Base-by-base conservation (phyloP, 2,888 invertebrate genomes). In the Sceliomorpha sp. region DNA sequence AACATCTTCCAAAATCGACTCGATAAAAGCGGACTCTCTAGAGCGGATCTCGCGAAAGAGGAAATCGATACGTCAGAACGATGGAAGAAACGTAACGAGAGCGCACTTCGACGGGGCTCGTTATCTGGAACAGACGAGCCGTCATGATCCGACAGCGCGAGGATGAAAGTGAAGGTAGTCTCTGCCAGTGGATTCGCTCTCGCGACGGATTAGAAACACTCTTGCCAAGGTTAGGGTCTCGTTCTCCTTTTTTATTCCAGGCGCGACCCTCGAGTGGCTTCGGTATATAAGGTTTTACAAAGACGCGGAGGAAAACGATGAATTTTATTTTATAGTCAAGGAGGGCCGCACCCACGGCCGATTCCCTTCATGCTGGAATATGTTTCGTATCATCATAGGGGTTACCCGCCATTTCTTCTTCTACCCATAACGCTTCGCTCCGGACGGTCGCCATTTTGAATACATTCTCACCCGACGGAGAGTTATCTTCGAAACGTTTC, bases 321-420 rank as follows among this genome's bases (percentile, higher is more conserved):
- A 88, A 88, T 87, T 87, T 87, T 87, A 87, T 87, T 88, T 87
- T 86, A 86, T 82, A 82, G 86, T 79, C 80, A 72, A 72, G 71
- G 76, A 72, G 76, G 76, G 79, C 72, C 74, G 72, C 72, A 69
- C 63, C 58, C 66, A 70, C 70, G 74, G 64, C 73, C 58, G 67
- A 50, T 45, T 62, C 67, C 72, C 71, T 69, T 83, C 82, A 84
- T 84, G 83, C 83, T 83, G 84, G 88, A 87, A 88, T 88, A 87
- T 87, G 88, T 88, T 86, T 87, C 87, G 88, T 86, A 88, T 87
- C 84, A 87, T 88, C 86, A 84, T 82, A 82, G 84, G 84, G 85
- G 78, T 84, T 80, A 78, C 79, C 81, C 81, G 76, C 79, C 79
- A 78, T 82, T 78, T 81, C 81, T 78, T 78, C 67, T 77, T 77